Evolutionary conservation across 2,888 invertebrate genomes (phyloP), one percentile per base, ranked within the genome.

Genomic region (Oasisia sp.): DNA sequence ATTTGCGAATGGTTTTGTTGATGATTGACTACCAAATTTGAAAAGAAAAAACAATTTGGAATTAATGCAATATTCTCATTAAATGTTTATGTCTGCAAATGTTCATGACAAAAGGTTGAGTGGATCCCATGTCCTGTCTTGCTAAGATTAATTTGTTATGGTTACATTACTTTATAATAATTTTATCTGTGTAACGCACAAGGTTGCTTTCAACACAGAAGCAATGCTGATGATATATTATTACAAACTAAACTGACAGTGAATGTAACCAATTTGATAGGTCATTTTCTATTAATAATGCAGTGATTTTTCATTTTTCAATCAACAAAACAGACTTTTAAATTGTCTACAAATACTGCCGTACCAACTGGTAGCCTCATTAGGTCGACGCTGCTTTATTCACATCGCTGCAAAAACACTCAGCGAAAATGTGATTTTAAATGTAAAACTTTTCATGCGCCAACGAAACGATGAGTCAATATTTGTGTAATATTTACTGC

Each of bases 401-500:
- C 74, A 5, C 74, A 74, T 19, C 27, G 74, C 74, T 3, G 74
- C 74, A 74, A 74, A 74, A 74, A 50, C 50, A 14, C 50, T 50
- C 50, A 50, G 14, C 50, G 14, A 74, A 27, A 74, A 27, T 74
- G 74, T 8, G 19, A 74, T 74, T 74, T 74, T 74, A 74, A 74
- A n/a, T 74, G 74, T 74, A 74, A 74, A 74, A 74, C 74, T 74
- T 74, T 74, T 74, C 74, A 27, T 74, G 74, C 74, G n/a, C 27
- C 27, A 27, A 74, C n/a, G 27, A 74, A 74, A 74, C n/a, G n/a
- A n/a, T 74, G 74, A 74, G 74, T 74, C 27, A 74, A 74, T 74
- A 74, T 74, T 74, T 74, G 14, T 74, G 74, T 74, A 74, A 19
- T 74, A n/a, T 74, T 74, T 74, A 7, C 74, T n/a, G 74, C n/a